Conservation (phyloP, 2,113 vertebrate species). For the Forbesichthys papilliferus region DNA sequence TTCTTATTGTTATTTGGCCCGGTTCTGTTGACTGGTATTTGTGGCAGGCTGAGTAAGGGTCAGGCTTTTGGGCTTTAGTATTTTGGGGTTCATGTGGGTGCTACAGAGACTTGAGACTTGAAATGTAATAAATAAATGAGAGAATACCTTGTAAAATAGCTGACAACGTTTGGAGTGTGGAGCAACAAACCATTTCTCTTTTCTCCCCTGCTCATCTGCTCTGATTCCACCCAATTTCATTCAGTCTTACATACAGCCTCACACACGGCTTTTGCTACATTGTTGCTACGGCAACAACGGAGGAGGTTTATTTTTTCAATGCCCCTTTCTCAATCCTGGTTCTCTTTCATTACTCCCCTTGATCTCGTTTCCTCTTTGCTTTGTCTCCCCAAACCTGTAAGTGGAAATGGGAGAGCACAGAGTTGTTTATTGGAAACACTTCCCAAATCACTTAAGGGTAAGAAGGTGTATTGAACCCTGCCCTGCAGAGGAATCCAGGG, state of each 20-base stretch:
- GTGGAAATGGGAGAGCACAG: not conserved
- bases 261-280: constrained; percentile 9
- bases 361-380: not conserved
- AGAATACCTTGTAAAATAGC: constrained; percentile 68
- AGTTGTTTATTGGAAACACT: constrained; percentile 21
- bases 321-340: not conserved
- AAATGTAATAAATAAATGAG: constrained; percentile 9
- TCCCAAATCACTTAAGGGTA: not conserved
- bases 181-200: constrained; percentile 41
- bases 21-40: constrained; percentile 51
- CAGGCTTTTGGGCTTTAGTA: constrained; percentile 48
- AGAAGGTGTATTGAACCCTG: not conserved
- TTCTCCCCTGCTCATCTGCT: constrained; percentile 26
- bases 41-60: constrained; percentile 57
- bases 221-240: constrained; percentile 27
- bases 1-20: constrained; percentile 61
- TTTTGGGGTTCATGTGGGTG: constrained; percentile 52
- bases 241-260: not conserved
- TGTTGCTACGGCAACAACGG: constrained; percentile 32
- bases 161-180: constrained; percentile 56
- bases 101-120: constrained; percentile 63
- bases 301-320: constrained; percentile 37
- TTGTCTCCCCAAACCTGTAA: not conserved
- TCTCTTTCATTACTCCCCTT: not conserved
- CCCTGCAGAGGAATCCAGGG: not conserved